A percentile compares a stretch with the other conserved stretches of the same genome.
phyloP scores from a whole-genome alignment of 1,140 invertebrate genomes.

The Musca domestica region DNA sequence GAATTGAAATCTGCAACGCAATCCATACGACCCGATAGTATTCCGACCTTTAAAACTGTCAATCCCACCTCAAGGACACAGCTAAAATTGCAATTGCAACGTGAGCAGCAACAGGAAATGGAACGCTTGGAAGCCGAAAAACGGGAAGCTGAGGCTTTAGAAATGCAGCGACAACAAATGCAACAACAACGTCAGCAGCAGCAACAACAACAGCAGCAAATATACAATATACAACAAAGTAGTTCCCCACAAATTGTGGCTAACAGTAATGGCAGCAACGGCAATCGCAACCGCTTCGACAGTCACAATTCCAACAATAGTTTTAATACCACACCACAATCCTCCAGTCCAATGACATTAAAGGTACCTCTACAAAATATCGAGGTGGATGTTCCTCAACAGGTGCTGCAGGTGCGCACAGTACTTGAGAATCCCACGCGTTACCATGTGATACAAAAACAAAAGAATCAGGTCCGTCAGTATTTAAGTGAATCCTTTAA shows the following conservation, averaged over 20 bases:
- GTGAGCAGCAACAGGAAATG: conserved; percentile 74
- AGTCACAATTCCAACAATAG: neutral
- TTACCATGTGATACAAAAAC: conserved; percentile 88
- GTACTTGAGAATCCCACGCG: conserved; percentile 85
- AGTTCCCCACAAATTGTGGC: conserved; percentile 51
- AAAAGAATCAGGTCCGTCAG: conserved; percentile 82
- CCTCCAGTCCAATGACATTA: conserved; percentile 56
- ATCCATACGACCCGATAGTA: conserved; percentile 32
- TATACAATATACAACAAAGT: conserved; percentile 35
- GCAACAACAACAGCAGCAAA: conserved; percentile 15
- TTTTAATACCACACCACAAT: neutral
- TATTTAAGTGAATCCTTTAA: conserved; percentile 78
- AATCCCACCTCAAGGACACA: conserved; percentile 79
- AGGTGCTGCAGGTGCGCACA: conserved; percentile 79
- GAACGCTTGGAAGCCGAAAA: conserved; percentile 60
- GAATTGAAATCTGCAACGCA: conserved; percentile 35
- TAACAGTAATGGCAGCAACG: conserved; percentile 16
- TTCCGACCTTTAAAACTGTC: conserved; percentile 74
- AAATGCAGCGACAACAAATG: conserved; percentile 50
- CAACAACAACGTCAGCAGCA: conserved; percentile 57
- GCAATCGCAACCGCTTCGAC: conserved; percentile 7
- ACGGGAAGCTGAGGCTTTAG: conserved; percentile 29
- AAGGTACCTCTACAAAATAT: conserved; percentile 61
- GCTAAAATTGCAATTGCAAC: conserved; percentile 81
- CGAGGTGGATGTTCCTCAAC: conserved; percentile 72